Base-by-base conservation (phyloP, 2,797 vertebrate genomes). In the Galago senegalensis region DNA sequence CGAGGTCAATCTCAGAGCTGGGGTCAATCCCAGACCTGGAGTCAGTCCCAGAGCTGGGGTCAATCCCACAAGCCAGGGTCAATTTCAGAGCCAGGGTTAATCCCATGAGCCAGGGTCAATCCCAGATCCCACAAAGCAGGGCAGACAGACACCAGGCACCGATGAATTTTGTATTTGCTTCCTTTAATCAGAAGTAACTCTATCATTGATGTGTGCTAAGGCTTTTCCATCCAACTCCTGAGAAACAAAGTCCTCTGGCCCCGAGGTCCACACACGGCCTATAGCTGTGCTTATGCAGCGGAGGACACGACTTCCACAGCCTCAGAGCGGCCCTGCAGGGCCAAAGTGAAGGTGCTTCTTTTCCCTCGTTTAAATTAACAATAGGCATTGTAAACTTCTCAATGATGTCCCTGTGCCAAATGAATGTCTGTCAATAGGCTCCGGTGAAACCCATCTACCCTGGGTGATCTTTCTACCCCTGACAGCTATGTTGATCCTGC, bases 291-390 rank as follows among this genome's bases (percentile, higher is more conserved):
- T 93, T 10, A 25, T 96, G 98, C 97, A 97, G 82, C 58, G 88
- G 49, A 97, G 97, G 46, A 46, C 46, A 46, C 10, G 10, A 46
- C 46, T 46, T 43, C 40, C 40, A 43, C 40, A 43, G 40, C 40
- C 40, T 43, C 40, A 43, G 40, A 43, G 40, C 40, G 5, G 40
- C 40, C 40, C 40, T 43, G 40, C 40, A 43, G 40, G 6, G 49
- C 81, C 40, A 97, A 80, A 82, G 21, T 40, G 65, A 96, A 84
- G 92, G 31, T 92, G 91, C 80, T 94, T 46, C 95, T 86, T 93
- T 87, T 84, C 75, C 89, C 61, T 60, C 91, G 61, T 95, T 98
- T 93, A 97, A 63, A 97, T 97, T 96, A 94, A 96, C 96, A 96
- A 95, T 0, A 1, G 43, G 43, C 40, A 49, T 96, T 23, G 1